Evolutionary conservation across 2,888 invertebrate species (phyloP).

Genomic region (Sarcophaga subvicina): DNA sequence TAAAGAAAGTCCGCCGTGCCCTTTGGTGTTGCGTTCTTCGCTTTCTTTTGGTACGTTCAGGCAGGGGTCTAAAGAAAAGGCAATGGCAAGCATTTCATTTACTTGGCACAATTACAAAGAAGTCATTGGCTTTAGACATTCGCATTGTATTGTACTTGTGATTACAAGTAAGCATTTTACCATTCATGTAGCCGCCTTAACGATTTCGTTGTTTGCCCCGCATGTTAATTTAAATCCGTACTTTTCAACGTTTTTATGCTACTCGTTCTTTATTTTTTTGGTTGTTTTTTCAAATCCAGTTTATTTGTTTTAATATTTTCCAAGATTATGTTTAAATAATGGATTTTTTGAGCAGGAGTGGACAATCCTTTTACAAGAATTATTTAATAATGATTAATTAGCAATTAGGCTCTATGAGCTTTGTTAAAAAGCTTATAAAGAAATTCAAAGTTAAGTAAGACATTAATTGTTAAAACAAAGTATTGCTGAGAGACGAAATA

Average conservation of each 20-base stretch:
- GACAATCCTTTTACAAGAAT: not conserved
- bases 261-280: too few relatives aligned
- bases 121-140: conserved; percentile 17
- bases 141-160: not conserved
- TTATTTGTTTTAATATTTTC: not conserved
- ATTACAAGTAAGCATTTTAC: conserved; percentile 2
- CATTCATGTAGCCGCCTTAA: not conserved
- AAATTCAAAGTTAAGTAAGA: too few relatives aligned
- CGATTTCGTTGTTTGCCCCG: not conserved
- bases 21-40: not conserved
- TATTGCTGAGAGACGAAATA: too few relatives aligned
- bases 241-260: conserved; percentile 5
- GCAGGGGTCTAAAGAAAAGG: not conserved
- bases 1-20: too few relatives aligned
- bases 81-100: not conserved
- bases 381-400: not conserved
- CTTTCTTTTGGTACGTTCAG: too few relatives aligned
- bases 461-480: too few relatives aligned
- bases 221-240: conserved; percentile 18
- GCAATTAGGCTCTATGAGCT: not conserved
- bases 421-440: too few relatives aligned
- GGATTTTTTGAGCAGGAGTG: not conserved
- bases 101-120: not conserved
- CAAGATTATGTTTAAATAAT: not conserved
- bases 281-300: too few relatives aligned